Evolutionary conservation across 64 coral and sea anemone genomes (phyloP), one percentile per base, ranked within the genome.

Genomic region (Platygyra sinensis): DNA sequence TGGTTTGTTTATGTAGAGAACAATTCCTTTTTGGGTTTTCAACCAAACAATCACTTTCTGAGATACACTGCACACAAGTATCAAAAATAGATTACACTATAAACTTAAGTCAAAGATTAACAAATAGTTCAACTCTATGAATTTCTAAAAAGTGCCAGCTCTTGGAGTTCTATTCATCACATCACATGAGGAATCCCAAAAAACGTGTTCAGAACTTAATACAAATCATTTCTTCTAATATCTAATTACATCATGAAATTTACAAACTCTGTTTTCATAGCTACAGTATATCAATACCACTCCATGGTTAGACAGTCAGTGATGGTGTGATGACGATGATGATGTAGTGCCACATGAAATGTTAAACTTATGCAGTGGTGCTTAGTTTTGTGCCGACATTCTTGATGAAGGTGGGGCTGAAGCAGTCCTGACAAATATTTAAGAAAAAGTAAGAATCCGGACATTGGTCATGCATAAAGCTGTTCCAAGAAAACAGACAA

Each of bases 331-430:
- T n/a, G 30, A 22, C 12, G 52, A 62, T 19, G 3, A 22, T 12
- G 30, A 50, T 29, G 15, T 8, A n/a, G 20, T 12, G 24, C 81
- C 33, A 27, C 22, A 20, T 50, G 52, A 52, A 72, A 51, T 71
- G 19, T 17, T n/a, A n/a, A 51, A 51, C 38, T 89, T 60, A 94
- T 4, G 92, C 92, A 22, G 92, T 54, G 31, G 92, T 94, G 36
- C 87, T 94, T 50, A 94, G 72, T 78, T 94, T 94, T 46, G 92
- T 31, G 28, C 78, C 59, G 92, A 71, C 32, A 88, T 62, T 88
- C 87, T 83, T 30, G 85, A 67, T 27, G 92, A 30, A 83, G 92
- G 72, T 27, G 92, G 87, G 15, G 92, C 92, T 36, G 92, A 18
- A n/a, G 81, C 1, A 28, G 81, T 84, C 92, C 92, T 94, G 33